Base-by-base conservation (phyloP, 2,888 invertebrate genomes). In the Mayetiola destructor region DNA sequence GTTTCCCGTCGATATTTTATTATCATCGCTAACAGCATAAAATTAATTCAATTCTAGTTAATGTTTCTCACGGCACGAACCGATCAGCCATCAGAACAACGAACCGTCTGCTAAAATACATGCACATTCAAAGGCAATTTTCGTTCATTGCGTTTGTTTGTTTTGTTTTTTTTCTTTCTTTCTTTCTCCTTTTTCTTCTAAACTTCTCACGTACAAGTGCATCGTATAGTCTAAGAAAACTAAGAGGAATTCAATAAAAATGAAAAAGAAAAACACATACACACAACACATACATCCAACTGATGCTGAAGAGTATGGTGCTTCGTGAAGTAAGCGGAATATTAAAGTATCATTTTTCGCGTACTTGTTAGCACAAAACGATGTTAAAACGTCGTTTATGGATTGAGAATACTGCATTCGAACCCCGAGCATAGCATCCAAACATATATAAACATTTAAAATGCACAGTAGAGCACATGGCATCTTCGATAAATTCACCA, bases 311-410 rank as follows among this genome's bases (percentile, higher is more conserved):
- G n/a, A n/a, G n/a, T n/a, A n/a, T n/a, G n/a, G n/a, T n/a, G n/a
- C n/a, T n/a, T n/a, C n/a, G n/a, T n/a, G n/a, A n/a, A n/a, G n/a
- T n/a, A n/a, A n/a, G n/a, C n/a, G n/a, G 48, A 48, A 27, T 48
- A 48, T 48, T 48, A 48, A 48, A 48, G 48, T 48, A 48, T 48
- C 48, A 48, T 48, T 48, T 48, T 48, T 48, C 48, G 48, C 48
- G 48, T 48, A 27, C 27, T 48, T 27, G 48, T 48, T 48, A 48
- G 48, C 48, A 48, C 48, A 48, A 48, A 27, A 48, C 27, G 48
- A 48, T 48, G 48, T 48, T 48, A n/a, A 48, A 48, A 27, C 48
- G 48, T 27, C 48, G 27, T 48, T 48, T 48, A 48, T 48, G 48
- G 32, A 32, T 8, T 8, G 12, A 12, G 12, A 12, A 32, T 32